phyloP scores from a whole-genome alignment of 2,888 invertebrate species.

The Frankliniella fusca region DNA sequence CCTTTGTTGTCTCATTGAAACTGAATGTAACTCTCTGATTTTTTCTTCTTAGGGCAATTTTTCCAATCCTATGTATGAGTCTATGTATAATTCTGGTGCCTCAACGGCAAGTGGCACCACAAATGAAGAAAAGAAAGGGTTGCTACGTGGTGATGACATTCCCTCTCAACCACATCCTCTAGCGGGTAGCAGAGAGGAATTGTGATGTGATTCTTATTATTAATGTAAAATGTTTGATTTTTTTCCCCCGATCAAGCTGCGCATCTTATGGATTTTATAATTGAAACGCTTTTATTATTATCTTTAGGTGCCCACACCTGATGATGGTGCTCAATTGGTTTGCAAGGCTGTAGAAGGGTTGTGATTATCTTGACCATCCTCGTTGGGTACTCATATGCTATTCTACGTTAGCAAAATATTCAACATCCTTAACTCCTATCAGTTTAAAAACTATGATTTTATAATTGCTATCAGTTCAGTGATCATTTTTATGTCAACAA shows the following conservation, averaged over 20 bases:
- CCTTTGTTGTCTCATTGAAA: neutral
- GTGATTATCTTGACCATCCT: neutral
- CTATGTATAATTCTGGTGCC: conserved; percentile 58
- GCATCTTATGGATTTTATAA: neutral
- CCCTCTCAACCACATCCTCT: conserved; percentile 35
- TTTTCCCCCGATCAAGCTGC: neutral
- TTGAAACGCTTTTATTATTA: neutral
- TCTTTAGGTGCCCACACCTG: neutral
- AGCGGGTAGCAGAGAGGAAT: conserved; percentile 33
- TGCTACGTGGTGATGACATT: conserved; percentile 42
- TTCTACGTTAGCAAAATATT: neutral
- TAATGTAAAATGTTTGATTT: neutral
- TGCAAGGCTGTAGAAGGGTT: neutral
- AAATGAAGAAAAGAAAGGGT: conserved; percentile 48
- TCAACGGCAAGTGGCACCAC: conserved; percentile 47
- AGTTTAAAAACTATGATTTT: neutral
- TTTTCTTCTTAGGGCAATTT: conserved; percentile 63
- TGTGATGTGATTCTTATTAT: neutral
- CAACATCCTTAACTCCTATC: neutral
- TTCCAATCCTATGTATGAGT: conserved; percentile 83
- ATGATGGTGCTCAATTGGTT: neutral
- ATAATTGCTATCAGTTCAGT: neutral
- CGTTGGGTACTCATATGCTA: neutral
- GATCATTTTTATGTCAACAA: neutral
- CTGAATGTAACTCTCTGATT: conserved; percentile 40